Evolutionary conservation across 1,140 invertebrate species (phyloP).

Genomic region (Saxidomus purpurata): DNA sequence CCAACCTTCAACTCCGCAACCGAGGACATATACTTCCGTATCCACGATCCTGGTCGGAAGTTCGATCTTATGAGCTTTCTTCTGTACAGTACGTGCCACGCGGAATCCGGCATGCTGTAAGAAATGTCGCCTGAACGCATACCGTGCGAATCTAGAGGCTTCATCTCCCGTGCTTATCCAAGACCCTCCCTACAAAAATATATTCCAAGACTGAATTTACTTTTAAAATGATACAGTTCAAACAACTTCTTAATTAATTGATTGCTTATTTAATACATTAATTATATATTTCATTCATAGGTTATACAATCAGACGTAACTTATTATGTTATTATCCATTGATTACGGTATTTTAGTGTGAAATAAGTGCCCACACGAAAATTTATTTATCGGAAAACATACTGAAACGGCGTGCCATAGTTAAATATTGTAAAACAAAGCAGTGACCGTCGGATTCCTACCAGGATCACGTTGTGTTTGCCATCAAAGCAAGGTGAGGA

Average conservation of each 20-base stretch:
- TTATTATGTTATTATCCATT: too few species aligned
- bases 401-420: too few species aligned
- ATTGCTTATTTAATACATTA: too few species aligned
- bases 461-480: conserved; percentile 85
- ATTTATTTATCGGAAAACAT: too few species aligned
- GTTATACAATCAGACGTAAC: too few species aligned
- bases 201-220: background rate
- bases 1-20: conserved; percentile 76
- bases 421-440: too few species aligned
- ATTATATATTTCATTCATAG: too few species aligned
- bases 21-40: conserved; percentile 77
- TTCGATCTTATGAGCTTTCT: conserved; percentile 46
- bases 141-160: conserved; percentile 83
- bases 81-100: conserved; percentile 71
- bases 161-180: conserved; percentile 85
- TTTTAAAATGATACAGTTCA: too few species aligned
- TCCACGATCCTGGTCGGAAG: conserved; percentile 75
- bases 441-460: conserved; percentile 69
- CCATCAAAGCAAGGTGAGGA: conserved; percentile 86
- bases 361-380: too few species aligned
- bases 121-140: conserved; percentile 85
- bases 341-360: too few species aligned
- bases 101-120: conserved; percentile 86
- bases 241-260: too few species aligned
- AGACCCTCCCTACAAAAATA: conserved; percentile 83